Conservation (phyloP, 2,113 vertebrate genomes). For the Speoplatyrhinus poulsoni region DNA sequence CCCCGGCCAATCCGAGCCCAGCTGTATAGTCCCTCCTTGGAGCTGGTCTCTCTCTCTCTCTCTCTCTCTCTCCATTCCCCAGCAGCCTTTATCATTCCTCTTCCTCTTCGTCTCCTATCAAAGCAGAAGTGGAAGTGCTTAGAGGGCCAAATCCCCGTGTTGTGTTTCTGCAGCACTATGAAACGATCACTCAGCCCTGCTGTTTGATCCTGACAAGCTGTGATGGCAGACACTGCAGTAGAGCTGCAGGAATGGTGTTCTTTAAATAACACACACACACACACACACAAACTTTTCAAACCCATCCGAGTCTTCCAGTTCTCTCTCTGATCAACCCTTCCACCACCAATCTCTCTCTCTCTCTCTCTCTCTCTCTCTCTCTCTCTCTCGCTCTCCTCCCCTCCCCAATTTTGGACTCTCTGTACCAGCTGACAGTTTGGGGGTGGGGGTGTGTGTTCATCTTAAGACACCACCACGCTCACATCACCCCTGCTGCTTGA, state of each 20-base stretch:
- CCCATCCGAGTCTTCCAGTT: no score
- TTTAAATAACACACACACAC: constrained; percentile 45
- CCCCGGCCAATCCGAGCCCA: neutral
- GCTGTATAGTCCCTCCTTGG: no score
- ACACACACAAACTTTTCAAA: constrained; percentile 22
- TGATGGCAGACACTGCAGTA: constrained; percentile 80
- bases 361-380: constrained; percentile 53
- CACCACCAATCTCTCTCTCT: constrained; percentile 46
- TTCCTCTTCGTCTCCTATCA: constrained; percentile 65
- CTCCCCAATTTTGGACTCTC: no score
- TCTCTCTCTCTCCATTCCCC: constrained; percentile 29
- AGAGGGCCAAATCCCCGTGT: constrained; percentile 75
- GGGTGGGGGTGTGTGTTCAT: constrained; percentile 49
- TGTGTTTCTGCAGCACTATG: constrained; percentile 77
- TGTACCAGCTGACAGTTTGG: constrained; percentile 53
- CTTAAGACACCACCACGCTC: constrained; percentile 65
- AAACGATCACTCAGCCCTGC: constrained; percentile 77
- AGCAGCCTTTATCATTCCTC: constrained; percentile 68
- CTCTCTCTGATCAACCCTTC: neutral
- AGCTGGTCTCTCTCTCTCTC: neutral
- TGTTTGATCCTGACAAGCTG: constrained; percentile 78
- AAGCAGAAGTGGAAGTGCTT: constrained; percentile 75
- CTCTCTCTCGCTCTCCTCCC: constrained; percentile 36
- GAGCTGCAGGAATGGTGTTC: constrained; percentile 72
- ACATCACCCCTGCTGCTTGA: constrained; percentile 70